Evolutionary conservation across 2,113 vertebrate species (phyloP), one percentile per base, ranked within the genome.

Genomic region (Odontesthes bonariensis): DNA sequence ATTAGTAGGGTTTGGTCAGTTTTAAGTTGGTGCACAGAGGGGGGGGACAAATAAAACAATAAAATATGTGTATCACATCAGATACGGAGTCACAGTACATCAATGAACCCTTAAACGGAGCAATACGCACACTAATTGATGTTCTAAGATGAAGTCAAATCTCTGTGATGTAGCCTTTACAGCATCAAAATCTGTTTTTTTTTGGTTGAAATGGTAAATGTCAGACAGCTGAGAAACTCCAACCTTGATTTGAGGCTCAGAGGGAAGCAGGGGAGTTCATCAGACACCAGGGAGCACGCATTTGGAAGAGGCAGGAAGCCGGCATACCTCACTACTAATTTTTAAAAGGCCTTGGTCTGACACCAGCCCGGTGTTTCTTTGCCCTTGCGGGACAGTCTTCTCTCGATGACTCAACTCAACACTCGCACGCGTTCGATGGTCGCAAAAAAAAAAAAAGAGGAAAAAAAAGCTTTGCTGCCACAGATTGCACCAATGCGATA

Each of bases 391-490:
- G 58, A 54, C 32, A 69, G 73, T 82, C 69, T 72, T 38, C 75
- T 64, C 53, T 61, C 86, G 86, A 86, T 91, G 90, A 92, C 86
- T 88, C 89, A 83, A 91, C 88, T 77, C 85, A 77, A 72, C n/a
- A n/a, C 79, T 79, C 87, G 84, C 85, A 89, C 85, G 79, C 81
- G 20, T 71, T 82, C 58, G 65, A 77, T 68, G 66, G 79, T 81
- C 84, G 56, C 82, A 70, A 53, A 27, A n/a, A n/a, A n/a, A n/a
- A n/a, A n/a, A n/a, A n/a, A n/a, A n/a, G n/a, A n/a, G n/a, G n/a
- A n/a, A n/a, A n/a, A n/a, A n/a, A 32, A 76, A 42, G 77, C 81
- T 86, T 87, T 83, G 83, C 82, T 81, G 80, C 87, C 63, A 16
- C 69, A 89, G 85, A 90, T 82, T 77, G 75, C 86, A 81, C 17